Evolutionary conservation across 2,888 invertebrate species (phyloP).

Genomic region (Platerodrilus igneus): DNA sequence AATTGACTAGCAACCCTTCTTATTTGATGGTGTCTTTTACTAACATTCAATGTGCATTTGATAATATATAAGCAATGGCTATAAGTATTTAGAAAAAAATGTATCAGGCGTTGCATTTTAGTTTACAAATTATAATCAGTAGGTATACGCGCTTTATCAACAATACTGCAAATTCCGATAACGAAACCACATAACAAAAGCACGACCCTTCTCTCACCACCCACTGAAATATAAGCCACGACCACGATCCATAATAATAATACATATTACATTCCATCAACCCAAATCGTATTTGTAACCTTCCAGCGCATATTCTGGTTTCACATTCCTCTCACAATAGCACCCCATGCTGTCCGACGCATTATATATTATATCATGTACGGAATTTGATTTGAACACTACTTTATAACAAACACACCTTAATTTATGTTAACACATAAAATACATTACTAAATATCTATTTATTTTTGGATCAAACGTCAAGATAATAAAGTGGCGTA

Average conservation of each 20-base stretch:
- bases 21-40: no score
- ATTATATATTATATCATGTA: conserved; percentile 28
- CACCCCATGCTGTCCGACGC: conserved; percentile 35
- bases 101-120: no score
- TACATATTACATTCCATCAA: conserved; percentile 42
- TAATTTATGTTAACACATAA: conserved; percentile 14
- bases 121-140: no score
- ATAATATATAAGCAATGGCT: no score
- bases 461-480: conserved; percentile 8
- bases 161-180: conserved; percentile 19
- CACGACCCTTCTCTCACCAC: conserved; percentile 22
- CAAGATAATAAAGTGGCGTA: conserved; percentile 6
- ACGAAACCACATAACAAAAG: conserved; percentile 19
- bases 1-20: no score
- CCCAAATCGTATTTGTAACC: conserved; percentile 42
- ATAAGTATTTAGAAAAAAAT: no score
- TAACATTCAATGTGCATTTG: no score
- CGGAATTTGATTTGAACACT: conserved; percentile 25
- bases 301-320: conserved; percentile 41
- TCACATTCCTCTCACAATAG: conserved; percentile 40
- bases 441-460: conserved; percentile 8
- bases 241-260: conserved; percentile 40
- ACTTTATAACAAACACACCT: conserved; percentile 16
- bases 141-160: no score
- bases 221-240: conserved; percentile 38